Base-by-base conservation (phyloP, 2,888 invertebrate genomes). In the Perithous albicinctus region DNA sequence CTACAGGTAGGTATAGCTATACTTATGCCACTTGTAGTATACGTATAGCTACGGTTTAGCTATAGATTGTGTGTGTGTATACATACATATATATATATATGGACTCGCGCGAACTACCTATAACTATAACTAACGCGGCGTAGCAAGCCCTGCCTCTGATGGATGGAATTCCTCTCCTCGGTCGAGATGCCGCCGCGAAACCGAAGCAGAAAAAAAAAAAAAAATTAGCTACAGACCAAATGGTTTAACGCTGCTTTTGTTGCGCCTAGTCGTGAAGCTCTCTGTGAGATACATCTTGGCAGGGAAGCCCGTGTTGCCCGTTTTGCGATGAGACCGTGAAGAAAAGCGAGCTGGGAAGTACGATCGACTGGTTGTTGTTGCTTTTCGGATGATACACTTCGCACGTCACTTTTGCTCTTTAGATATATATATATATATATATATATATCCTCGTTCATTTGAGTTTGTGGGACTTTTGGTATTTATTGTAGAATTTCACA, bases 211-310 rank as follows among this genome's bases (percentile, higher is more conserved):
- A 79, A 64, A 79, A 83, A 80, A 67, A 75, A 79, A 64, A 79
- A 83, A 80, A 85, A 82, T 82, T 84, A 83, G 78, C 80, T 66
- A 84, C 83, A 84, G 83, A 85, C 86, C 85, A 82, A 87, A 87
- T 87, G 86, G 86, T 86, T 86, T 84, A 85, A 86, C 84, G 85
- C 70, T 82, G 82, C 87, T 87, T 86, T 86, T 87, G 87, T 87
- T 77, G 69, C 35, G 74, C 73, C 51, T 41, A 72, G 74, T 43
- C 51, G 64, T 80, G 26, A 20, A 26, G 63, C 59, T 32, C 59
- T 32, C 12, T 32, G 32, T 26, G 66, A 61, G 54, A 63, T 32
- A 74, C 29, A 46, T 35, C 32, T n/a, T n/a, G n/a, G n/a, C n/a
- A 32, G 12, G 15, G n/a, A 15, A 29, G 18, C 29, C 26, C 15